Evolutionary conservation across 2,113 vertebrate species (phyloP).

Genomic region (Phalacrocorax aristotelis): DNA sequence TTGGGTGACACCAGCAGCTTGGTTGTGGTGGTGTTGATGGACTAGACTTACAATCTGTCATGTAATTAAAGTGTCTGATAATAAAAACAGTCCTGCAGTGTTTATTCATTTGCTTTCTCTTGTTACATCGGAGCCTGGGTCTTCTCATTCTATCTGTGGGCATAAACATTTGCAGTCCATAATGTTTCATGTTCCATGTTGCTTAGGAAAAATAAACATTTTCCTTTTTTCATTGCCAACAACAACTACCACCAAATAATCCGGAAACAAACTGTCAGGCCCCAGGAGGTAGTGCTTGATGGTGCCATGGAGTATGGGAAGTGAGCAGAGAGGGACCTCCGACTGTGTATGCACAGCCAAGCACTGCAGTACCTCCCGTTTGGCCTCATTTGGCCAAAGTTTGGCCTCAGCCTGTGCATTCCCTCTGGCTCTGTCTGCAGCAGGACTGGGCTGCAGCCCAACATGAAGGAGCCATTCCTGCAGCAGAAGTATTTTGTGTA

Average conservation of each 20-base stretch:
- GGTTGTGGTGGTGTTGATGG: background rate
- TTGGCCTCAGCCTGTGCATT: background rate
- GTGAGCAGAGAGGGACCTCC: background rate
- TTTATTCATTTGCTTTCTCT: slow-evolving; percentile 53
- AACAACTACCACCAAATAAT: slow-evolving; percentile 36
- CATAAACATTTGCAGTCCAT: slow-evolving; percentile 31
- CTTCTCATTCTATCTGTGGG: slow-evolving; percentile 4
- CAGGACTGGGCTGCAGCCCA: background rate
- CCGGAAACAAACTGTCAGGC: slow-evolving; percentile 39
- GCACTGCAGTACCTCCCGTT: background rate
- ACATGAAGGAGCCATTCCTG: background rate
- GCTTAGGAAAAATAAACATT: slow-evolving; percentile 67
- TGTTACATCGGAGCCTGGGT: background rate
- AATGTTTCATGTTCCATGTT: slow-evolving; percentile 18
- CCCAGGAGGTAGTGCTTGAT: background rate
- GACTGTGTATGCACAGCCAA: background rate
- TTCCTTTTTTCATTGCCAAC: slow-evolving; percentile 41
- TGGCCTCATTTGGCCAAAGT: background rate
- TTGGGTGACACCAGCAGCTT: slow-evolving; percentile 31
- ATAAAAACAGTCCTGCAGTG: slow-evolving; percentile 32
- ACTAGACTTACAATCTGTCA: slow-evolving; percentile 30
- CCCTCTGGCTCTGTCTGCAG: background rate
- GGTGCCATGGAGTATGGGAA: background rate
- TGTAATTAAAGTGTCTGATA: slow-evolving; percentile 36
- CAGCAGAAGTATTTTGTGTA: background rate